A percentile compares a stretch with the other conserved stretches of the same genome.
These are phyloP conservation scores for Drosophila kuntzei DNA, from an alignment of 2,888 invertebrate species.

Conservation along the genomic window DNA sequence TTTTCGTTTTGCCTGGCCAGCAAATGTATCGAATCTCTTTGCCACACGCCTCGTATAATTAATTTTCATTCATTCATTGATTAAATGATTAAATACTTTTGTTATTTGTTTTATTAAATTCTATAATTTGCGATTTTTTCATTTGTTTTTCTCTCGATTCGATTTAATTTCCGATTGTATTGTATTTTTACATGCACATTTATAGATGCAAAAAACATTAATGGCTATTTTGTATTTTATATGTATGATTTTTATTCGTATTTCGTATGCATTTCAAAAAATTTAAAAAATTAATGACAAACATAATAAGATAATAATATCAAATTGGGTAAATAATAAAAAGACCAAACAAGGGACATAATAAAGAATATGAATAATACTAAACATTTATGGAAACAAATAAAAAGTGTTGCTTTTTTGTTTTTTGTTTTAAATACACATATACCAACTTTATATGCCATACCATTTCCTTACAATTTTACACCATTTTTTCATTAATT, in stretches of 20 bases:
- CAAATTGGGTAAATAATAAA: conserved; percentile 27
- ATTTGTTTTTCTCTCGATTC: conserved; percentile 34
- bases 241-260: conserved; percentile 61
- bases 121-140: conserved; percentile 72
- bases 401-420: neutral
- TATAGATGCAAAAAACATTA: conserved; percentile 77
- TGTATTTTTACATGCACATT: conserved; percentile 76
- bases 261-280: conserved; percentile 55
- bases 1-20: conserved; percentile 33
- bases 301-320: conserved; percentile 30
- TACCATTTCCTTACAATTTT: conserved; percentile 52
- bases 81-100: conserved; percentile 62
- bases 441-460: conserved; percentile 72
- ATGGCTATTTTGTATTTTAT: conserved; percentile 63
- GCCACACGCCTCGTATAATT: conserved; percentile 40
- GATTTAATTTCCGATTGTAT: conserved; percentile 40
- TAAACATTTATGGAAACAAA: neutral
- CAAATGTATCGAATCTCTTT: conserved; percentile 49
- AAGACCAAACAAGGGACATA: conserved; percentile 16
- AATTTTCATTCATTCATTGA: conserved; percentile 61
- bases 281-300: conserved; percentile 41
- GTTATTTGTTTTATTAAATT: conserved; percentile 73
- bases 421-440: conserved; percentile 71
- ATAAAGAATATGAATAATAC: conserved; percentile 16
- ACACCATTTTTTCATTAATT: conserved; percentile 48